Conservation (phyloP, 2,888 invertebrate genomes). For the Pecten maximus region DNA sequence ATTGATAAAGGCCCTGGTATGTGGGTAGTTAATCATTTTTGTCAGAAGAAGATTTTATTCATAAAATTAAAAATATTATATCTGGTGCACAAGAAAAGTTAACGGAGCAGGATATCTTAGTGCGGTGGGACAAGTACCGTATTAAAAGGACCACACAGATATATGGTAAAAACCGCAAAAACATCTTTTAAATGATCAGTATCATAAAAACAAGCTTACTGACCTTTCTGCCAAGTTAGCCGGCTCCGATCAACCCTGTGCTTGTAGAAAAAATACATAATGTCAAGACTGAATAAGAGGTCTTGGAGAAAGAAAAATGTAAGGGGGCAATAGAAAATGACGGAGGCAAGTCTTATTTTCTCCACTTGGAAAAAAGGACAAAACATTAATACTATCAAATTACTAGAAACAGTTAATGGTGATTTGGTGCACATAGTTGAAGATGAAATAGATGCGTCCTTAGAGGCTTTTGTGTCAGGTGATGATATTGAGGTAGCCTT, state of each 20-base stretch:
- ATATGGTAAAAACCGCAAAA: background rate
- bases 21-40: background rate
- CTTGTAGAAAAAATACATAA: background rate
- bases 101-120: background rate
- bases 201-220: background rate
- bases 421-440: background rate
- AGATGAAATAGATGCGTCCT: background rate
- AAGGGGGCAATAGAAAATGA: background rate
- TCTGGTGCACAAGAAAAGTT: background rate
- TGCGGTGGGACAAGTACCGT: background rate
- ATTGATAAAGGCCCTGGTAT: background rate
- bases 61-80: background rate
- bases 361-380: background rate
- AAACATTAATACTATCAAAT: background rate
- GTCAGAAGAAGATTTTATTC: background rate
- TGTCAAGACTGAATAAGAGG: background rate
- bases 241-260: background rate
- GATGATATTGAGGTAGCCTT: constrained; percentile 30
- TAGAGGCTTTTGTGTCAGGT: background rate
- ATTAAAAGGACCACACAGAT: background rate
- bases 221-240: background rate
- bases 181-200: background rate
- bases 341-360: background rate
- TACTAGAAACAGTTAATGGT: background rate
- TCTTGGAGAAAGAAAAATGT: background rate